Conservation (phyloP, 2,888 invertebrate genomes). For the Dusona sp. region DNA sequence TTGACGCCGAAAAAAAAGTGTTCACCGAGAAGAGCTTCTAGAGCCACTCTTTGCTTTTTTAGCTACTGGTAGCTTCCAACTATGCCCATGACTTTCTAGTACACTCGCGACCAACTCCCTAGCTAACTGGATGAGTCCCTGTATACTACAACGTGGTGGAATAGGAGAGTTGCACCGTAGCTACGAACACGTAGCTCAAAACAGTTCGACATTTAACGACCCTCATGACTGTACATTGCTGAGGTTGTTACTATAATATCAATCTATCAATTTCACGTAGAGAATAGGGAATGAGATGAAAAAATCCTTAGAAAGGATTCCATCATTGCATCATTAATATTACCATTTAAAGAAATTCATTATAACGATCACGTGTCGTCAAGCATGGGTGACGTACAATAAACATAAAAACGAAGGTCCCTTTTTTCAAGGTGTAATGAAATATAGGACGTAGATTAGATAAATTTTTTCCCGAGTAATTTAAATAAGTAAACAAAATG, state of each 20-base stretch:
- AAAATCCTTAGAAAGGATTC: not conserved
- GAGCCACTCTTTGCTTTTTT: slow-evolving; percentile 24
- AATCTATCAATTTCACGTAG: not conserved
- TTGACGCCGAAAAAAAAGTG: not conserved
- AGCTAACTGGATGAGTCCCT: slow-evolving; percentile 8
- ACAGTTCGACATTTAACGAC: slow-evolving; percentile 41
- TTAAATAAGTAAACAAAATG: not conserved
- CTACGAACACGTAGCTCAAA: not conserved
- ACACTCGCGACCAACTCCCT: not conserved
- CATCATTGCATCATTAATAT: not conserved
- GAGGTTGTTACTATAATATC: not conserved
- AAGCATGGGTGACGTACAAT: not conserved
- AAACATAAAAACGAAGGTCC: not conserved
- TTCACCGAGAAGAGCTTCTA: slow-evolving; percentile 6
- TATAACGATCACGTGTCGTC: not conserved
- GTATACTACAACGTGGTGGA: slow-evolving; percentile 16
- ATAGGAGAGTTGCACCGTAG: not conserved
- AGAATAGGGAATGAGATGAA: not conserved
- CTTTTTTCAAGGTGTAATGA: not conserved
- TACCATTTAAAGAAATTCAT: not conserved
- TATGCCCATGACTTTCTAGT: slow-evolving; percentile 25
- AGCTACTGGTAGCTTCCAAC: slow-evolving; percentile 14
- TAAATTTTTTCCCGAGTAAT: not conserved
- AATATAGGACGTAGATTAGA: not conserved
- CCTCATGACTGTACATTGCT: not conserved